A percentile compares a stretch with the other conserved stretches of the same genome.
Conservation (phyloP, 1,140 invertebrate species). For the Diachasmimorpha longicaudata region DNA sequence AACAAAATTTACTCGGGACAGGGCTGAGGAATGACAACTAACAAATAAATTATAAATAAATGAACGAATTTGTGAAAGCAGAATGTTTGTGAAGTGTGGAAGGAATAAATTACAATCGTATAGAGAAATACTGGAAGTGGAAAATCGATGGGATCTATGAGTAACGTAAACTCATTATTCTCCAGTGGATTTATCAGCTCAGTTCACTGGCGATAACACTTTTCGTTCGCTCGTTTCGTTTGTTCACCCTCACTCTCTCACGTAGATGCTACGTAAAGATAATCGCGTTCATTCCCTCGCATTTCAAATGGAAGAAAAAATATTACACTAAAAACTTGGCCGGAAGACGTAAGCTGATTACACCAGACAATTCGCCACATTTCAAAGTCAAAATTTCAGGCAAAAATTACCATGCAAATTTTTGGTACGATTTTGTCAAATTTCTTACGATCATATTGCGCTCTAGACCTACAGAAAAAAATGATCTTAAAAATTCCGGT, state of each 20-base stretch:
- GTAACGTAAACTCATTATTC: conserved; percentile 56
- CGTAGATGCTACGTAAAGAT: conserved; percentile 47
- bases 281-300: conserved; percentile 42
- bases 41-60: no score
- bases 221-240: conserved; percentile 40
- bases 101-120: background rate
- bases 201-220: conserved; percentile 49
- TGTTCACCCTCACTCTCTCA: conserved; percentile 15
- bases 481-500: no score
- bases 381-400: no score
- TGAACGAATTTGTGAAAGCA: no score
- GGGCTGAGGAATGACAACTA: no score
- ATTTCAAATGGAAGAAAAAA: background rate
- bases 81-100: background rate
- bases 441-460: no score
- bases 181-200: conserved; percentile 55
- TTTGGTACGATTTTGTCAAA: no score
- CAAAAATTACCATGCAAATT: no score
- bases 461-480: no score
- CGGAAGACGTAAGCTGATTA: no score
- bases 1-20: no score
- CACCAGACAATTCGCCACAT: no score
- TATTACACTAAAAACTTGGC: background rate
- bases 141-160: conserved; percentile 42
- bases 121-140: conserved; percentile 30